Conservation (phyloP, 2,888 invertebrate species). For the Cryptocephalus moraei region DNA sequence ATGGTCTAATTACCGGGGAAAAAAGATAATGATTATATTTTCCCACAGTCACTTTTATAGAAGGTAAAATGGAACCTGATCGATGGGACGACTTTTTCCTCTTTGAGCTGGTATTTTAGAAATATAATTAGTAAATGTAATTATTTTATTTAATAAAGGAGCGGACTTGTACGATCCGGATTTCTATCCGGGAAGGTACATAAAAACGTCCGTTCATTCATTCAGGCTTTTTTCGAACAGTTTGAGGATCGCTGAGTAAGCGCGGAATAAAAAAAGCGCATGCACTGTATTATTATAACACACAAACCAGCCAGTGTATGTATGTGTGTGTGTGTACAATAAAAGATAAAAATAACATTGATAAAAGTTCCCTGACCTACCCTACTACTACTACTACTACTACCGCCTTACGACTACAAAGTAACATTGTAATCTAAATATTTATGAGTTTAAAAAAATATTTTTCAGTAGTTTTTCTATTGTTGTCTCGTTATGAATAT, state of each 20-base stretch:
- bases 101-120: too few relatives aligned
- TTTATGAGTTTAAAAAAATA: conserved; percentile 13
- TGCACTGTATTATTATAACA: too few relatives aligned
- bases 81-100: too few relatives aligned
- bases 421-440: conserved; percentile 24
- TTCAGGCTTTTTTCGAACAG: not conserved
- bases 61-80: too few relatives aligned
- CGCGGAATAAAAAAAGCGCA: not conserved
- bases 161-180: too few relatives aligned
- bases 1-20: too few relatives aligned
- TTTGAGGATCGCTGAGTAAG: not conserved
- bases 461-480: conserved; percentile 14
- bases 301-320: not conserved
- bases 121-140: too few relatives aligned
- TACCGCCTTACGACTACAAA: conserved; percentile 19
- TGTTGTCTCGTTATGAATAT: conserved; percentile 11
- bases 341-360: conserved; percentile 27
- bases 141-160: too few relatives aligned
- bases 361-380: conserved; percentile 38
- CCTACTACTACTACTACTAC: conserved; percentile 20
- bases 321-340: conserved; percentile 6
- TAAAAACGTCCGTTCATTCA: too few relatives aligned
- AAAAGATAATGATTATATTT: too few relatives aligned
- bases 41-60: too few relatives aligned
- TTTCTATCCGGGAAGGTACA: too few relatives aligned